Base-by-base conservation (phyloP, 2,113 vertebrate species). In the Cottus gobio region DNA sequence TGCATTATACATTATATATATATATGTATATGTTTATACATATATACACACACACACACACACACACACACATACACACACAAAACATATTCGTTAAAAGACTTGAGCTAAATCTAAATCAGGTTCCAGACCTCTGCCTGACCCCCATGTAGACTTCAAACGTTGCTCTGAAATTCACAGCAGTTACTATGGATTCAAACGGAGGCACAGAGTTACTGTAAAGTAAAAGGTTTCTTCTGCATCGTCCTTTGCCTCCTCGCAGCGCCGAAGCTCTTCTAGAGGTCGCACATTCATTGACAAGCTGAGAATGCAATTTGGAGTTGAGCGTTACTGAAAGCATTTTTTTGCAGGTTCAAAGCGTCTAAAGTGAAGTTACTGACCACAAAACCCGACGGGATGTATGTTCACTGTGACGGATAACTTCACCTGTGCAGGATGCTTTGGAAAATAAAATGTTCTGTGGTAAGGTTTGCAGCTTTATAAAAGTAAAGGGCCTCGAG, bases 401-500 rank as follows among this genome's bases (percentile, higher is more conserved):
- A 67, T 62, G 71, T 58, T 79, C 67, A 22, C 20, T 7, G 37
- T 68, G 75, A 68, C 2, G 24, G 68, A 77, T 85, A n/a, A 10
- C 71, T 30, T 63, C 71, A 12, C 5, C 65, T 22, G 61, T 69
- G 28, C n/a, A 10, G 39, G 0, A 3, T 4, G 20, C n/a, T 15
- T 34, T 48, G 48, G 39, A 54, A 46, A 28, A 18, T 26, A 24
- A 52, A 37, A 28, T 22, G 69, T 42, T 56, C 54, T n/a, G 26
- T 16, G 1, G 46, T 39, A 6, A 34, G 30, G 37, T 30, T 58
- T 24, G 39, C 54, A 46, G 68, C 8, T 60, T 16, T 10, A 42
- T 24, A 39, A 24, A 37, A 73, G 75, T 36, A n/a, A 61, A 46
- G 4, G 46, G 28, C 10, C 18, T 31, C 2, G 65, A 75, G 75